Base-by-base conservation (phyloP, 2,888 invertebrate species). In the Alitta virens region DNA sequence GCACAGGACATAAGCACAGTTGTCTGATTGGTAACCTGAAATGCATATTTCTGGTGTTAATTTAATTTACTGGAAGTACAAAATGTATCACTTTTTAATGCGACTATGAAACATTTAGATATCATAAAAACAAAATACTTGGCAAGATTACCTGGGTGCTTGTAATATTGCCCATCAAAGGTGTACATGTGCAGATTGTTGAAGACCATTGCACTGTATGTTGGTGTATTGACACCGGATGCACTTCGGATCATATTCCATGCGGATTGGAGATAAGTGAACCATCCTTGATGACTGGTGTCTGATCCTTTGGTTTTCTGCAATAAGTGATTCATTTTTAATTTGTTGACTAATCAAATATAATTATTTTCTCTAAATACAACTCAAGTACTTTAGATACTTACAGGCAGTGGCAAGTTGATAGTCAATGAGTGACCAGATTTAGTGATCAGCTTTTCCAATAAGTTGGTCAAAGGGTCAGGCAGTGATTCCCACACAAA, bases 91-190 rank as follows among this genome's bases (percentile, higher is more conserved):
- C n/a, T n/a, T n/a, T n/a, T n/a, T 9, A 49, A 16, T 49, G 21
- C 9, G n/a, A 49, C 9, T 18, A 7, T 16, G 18, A 49, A 49
- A 49, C 9, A 49, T 40, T 16, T 40, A 12, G 7, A 49, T 9
- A 49, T n/a, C 14, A 49, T n/a, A 7, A 49, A 49, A 49, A 14
- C 50, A 49, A 18, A 40, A 16, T 12, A 12, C 16, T 40, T 40
- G 40, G 7, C 18, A n/a, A n/a, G 7, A 12, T 9, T 24, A 52
- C 52, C 52, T 52, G 52, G 52, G 16, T 21, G 16, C 23, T 52
- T 14, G 23, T 52, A 52, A 16, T 24, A 52, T 14, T 52, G n/a
- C 5, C 52, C 52, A 23, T 52, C 52, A 52, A 52, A 52, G 21
- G 52, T 52, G 52, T 52, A 52, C 5, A 23, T 25, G 25, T 52